These are phyloP conservation scores for Chionomys nivalis DNA, from an alignment of 2,113 vertebrate species.

Conservation along the genomic window DNA sequence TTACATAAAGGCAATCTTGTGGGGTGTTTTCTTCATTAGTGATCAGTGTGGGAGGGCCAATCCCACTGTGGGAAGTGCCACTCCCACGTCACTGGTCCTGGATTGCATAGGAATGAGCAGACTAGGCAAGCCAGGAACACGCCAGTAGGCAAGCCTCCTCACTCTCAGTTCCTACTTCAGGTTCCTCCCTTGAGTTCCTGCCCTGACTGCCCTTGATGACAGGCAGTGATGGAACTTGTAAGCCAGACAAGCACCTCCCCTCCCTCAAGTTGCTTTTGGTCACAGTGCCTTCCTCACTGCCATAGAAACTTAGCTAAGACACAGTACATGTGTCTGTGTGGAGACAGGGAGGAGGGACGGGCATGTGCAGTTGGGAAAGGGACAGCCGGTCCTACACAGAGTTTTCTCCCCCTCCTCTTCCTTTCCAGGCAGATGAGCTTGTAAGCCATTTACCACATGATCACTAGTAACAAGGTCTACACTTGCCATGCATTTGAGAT, in stretches of 20 bases:
- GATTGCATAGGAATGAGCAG: not conserved
- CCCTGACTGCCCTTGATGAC: not conserved
- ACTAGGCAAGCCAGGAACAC: not conserved
- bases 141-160: not conserved
- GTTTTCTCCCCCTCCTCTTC: not conserved
- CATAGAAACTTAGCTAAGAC: not conserved
- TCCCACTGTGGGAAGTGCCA: not conserved
- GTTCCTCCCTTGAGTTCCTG: not conserved
- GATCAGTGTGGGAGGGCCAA: not conserved
- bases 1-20: not conserved
- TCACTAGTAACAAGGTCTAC: not conserved
- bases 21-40: not conserved
- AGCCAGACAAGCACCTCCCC: not conserved
- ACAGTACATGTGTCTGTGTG: not conserved
- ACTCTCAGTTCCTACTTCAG: not conserved
- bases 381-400: not conserved
- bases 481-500: too few relatives aligned
- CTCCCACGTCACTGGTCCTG: too few relatives aligned
- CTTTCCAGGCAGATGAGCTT: not conserved
- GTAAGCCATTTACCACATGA: not conserved
- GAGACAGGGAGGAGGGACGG: not conserved
- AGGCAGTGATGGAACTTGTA: not conserved
- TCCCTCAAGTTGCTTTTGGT: not conserved
- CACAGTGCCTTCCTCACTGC: not conserved
- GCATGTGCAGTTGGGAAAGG: not conserved